Evolutionary conservation across 2,797 vertebrate species (phyloP).

Genomic region (Acridotheres tristis): DNA sequence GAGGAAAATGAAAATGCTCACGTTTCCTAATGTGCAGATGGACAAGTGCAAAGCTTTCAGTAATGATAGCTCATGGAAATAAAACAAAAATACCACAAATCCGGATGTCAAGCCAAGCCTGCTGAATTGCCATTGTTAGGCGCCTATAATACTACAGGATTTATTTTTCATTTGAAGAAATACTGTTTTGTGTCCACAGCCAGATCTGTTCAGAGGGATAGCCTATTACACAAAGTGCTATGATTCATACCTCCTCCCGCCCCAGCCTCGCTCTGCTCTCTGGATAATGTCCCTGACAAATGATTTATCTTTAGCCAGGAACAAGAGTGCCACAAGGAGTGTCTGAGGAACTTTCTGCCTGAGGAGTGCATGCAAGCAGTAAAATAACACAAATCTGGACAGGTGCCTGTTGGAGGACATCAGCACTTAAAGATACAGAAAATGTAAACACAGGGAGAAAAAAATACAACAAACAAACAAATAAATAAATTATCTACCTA

Average conservation of each 20-base stretch:
- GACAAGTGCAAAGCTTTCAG: conserved; percentile 40
- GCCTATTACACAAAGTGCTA: background rate
- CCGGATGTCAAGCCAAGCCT: background rate
- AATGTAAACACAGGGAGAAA: background rate
- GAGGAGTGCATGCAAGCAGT: background rate
- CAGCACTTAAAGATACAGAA: background rate
- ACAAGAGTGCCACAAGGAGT: background rate
- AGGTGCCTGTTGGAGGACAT: background rate
- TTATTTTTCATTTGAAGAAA: conserved; percentile 41
- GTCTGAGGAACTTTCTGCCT: background rate
- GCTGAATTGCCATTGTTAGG: conserved; percentile 10
- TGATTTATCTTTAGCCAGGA: background rate
- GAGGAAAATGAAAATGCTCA: conserved; percentile 23
- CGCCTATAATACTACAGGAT: background rate
- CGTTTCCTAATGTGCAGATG: conserved; percentile 36
- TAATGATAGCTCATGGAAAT: conserved; percentile 24
- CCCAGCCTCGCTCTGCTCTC: background rate
- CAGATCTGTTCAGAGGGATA: background rate
- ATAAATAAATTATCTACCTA: background rate
- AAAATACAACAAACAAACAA: background rate
- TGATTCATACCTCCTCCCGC: background rate
- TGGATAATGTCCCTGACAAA: background rate
- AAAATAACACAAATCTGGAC: background rate
- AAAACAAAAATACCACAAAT: conserved; percentile 19
- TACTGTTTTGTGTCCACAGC: conserved; percentile 22